These are phyloP conservation scores for Troides oblongomaculatus DNA, from an alignment of 2,888 invertebrate genomes.

Conservation along the genomic window DNA sequence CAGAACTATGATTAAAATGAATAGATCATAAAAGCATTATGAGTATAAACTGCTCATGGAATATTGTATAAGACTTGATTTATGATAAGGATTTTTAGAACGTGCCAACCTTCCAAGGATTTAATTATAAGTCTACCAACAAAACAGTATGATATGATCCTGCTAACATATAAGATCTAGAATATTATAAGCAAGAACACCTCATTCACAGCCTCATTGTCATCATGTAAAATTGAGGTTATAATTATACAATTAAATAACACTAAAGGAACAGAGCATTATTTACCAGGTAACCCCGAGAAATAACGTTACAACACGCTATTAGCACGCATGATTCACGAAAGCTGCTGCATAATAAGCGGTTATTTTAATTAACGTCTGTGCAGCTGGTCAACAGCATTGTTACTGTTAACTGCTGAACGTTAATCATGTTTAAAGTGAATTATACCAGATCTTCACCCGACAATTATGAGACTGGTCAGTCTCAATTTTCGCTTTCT, in stretches of 20 bases:
- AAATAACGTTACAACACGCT: slow-evolving; percentile 22
- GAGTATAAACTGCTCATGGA: too few species aligned
- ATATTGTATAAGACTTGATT: too few species aligned
- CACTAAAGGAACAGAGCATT: not conserved
- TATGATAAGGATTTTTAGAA: too few species aligned
- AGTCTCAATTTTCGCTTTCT: slow-evolving; percentile 53
- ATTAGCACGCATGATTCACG: slow-evolving; percentile 28
- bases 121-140: too few species aligned
- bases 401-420: slow-evolving; percentile 15
- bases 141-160: too few species aligned
- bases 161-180: too few species aligned
- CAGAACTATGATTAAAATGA: too few species aligned
- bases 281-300: not conserved
- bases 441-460: slow-evolving; percentile 34
- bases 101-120: too few species aligned
- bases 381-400: slow-evolving; percentile 23
- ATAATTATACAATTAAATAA: slow-evolving; percentile 20
- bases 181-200: too few species aligned
- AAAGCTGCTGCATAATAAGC: slow-evolving; percentile 15
- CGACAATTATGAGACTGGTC: slow-evolving; percentile 40
- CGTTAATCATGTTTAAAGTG: slow-evolving; percentile 24
- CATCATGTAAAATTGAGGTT: too few species aligned
- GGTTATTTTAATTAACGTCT: slow-evolving; percentile 24
- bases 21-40: too few species aligned
- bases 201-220: too few species aligned